A percentile compares a stretch with the other conserved stretches of the same genome.
phyloP scores from a whole-genome alignment of 2,888 invertebrate species.

The Brachycybe producta region DNA sequence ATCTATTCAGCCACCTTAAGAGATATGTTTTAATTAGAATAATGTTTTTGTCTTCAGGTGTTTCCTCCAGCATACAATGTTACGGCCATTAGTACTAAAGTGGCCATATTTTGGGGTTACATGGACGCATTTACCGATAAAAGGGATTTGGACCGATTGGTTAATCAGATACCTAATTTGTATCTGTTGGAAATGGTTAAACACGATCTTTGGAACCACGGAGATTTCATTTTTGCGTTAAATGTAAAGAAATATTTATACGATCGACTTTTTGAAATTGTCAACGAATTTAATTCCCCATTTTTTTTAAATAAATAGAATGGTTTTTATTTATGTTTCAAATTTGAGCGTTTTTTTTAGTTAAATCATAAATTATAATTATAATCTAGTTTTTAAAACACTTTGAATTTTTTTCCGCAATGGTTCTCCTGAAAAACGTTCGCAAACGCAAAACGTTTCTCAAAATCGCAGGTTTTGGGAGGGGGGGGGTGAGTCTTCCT shows the following conservation, averaged over 20 bases:
- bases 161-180: not conserved
- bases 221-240: slow-evolving; percentile 2
- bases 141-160: slow-evolving; percentile 1
- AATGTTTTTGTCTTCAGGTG: not conserved
- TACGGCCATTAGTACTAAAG: not conserved
- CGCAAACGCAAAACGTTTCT: too few species aligned
- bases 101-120: slow-evolving; percentile 14
- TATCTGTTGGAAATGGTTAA: not conserved
- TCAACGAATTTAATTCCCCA: slow-evolving; percentile 6
- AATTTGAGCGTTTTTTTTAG: too few species aligned
- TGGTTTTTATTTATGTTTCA: too few species aligned
- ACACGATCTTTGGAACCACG: slow-evolving; percentile 6
- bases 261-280: not conserved
- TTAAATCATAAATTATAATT: too few species aligned
- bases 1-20: too few species aligned
- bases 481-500: too few species aligned
- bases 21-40: not conserved
- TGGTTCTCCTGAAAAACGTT: too few species aligned
- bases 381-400: too few species aligned
- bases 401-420: too few species aligned
- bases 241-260: not conserved
- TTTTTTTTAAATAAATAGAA: too few species aligned
- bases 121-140: slow-evolving; percentile 11
- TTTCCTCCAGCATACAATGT: slow-evolving; percentile 13
- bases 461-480: too few species aligned